Evolutionary conservation across 2,888 invertebrate species (phyloP), one percentile per base, ranked within the genome.

Genomic region (Troides aeacus): DNA sequence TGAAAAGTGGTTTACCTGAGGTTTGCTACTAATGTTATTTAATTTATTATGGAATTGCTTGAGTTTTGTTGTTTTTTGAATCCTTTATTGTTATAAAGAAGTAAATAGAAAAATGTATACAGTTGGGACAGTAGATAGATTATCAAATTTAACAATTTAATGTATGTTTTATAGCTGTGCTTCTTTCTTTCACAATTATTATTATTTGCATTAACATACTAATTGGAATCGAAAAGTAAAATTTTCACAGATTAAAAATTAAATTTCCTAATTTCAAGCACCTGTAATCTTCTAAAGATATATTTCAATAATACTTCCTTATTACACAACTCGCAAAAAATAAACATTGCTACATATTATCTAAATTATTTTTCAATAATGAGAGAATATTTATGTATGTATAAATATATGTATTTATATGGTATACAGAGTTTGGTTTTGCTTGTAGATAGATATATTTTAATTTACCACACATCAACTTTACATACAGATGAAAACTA

Each of bases 11-110:
- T 88, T 80, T 81, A 83, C 73, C 76, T 81, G 79, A 83, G 81
- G 84, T 87, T 90, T 90, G 89, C 88, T 88, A 86, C 86, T 86
- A 86, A 89, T 89, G 86, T 91, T 91, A 88, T 89, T 90, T 88
- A 90, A 79, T 92, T 92, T 89, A 89, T 89, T 89, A 86, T 88
- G 85, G 80, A 85, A 84, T 87, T 87, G 87, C 89, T 90, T 91
- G 90, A 86, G 88, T 89, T 90, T 89, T 81, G 84, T 90, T 90
- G 86, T 84, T 87, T 87, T 89, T 87, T 87, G 76, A 82, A 84
- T 84, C 79, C 76, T 81, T 79, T 81, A 81, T 78, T 81, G 79
- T 77, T 78, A 75, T 74, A 76, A 75, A 42, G 79, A 82, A 53
- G 76, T 81, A 78, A 80, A 82, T 79, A 80, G 75, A 81, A 81